Conservation (phyloP, 2,888 invertebrate species). For the Sceliomorpha sp. region DNA sequence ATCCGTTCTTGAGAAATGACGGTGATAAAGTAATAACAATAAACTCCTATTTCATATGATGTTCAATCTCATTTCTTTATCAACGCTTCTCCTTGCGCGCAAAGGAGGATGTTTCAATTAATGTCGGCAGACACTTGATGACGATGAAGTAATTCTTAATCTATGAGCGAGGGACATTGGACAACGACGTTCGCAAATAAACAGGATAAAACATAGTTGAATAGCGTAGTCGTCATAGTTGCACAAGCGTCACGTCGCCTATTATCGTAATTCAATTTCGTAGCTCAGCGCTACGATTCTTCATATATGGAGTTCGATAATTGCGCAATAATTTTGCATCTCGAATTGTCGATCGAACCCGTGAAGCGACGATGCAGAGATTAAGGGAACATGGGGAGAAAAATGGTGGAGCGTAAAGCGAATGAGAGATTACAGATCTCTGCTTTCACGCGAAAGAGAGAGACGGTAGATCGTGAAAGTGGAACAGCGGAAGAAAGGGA, state of each 20-base stretch:
- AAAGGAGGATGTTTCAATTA: slow-evolving; percentile 36
- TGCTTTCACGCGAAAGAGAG: slow-evolving; percentile 29
- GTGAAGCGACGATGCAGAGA: slow-evolving; percentile 60
- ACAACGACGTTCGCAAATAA: background rate
- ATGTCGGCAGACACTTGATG: background rate
- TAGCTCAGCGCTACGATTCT: slow-evolving; percentile 18
- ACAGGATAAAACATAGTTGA: background rate
- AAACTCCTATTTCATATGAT: slow-evolving; percentile 32
- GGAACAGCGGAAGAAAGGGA: slow-evolving; percentile 25
- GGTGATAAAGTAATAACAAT: slow-evolving; percentile 48
- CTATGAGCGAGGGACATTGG: background rate
- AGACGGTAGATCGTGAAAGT: slow-evolving; percentile 42
- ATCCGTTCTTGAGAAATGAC: slow-evolving; percentile 43
- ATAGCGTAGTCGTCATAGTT: too few species aligned
- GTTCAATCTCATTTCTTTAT: slow-evolving; percentile 36
- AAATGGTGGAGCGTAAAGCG: slow-evolving; percentile 49
- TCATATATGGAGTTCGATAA: slow-evolving; percentile 37
- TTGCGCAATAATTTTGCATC: slow-evolving; percentile 40
- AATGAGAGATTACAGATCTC: slow-evolving; percentile 48
- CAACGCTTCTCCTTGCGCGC: slow-evolving; percentile 14
- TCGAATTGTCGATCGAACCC: slow-evolving; percentile 47
- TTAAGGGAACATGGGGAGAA: slow-evolving; percentile 40
- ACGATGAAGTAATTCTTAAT: background rate
- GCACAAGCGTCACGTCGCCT: background rate
- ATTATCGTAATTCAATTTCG: slow-evolving; percentile 16